Base-by-base conservation (phyloP, 2,888 invertebrate genomes). In the Chydorus sphaericus region DNA sequence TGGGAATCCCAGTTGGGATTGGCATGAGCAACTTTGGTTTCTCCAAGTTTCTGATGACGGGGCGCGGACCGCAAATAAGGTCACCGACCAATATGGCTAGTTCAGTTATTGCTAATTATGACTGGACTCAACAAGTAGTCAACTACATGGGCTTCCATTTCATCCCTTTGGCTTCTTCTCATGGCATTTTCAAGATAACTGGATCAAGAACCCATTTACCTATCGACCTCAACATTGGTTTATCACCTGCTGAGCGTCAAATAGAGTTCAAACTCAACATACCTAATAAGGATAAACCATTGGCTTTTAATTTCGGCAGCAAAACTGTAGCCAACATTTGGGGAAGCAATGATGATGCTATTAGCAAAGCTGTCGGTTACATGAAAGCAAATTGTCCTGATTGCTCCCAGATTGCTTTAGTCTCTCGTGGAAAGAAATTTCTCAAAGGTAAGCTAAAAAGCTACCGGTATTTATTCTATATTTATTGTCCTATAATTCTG, bases 381-480 rank as follows among this genome's bases (percentile, higher is more conserved):
- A 57, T 64, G 30, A 58, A 62, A 53, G 59, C 60, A 37, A 59
- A 62, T 20, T 63, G 63, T 59, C 59, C 61, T 55, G 33, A 36
- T 7, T 62, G 62, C 59, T 56, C 61, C 33, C 36, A 56, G n/a
- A 11, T 48, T 31, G 58, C 60, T n/a, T 36, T 59, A 30, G 61
- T 64, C 53, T 58, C 61, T 57, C 62, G 61, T 58, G 63, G 63
- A 55, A 57, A 60, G 23, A 57, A 60, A 44, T 58, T 50, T 59
- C 62, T 61, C 36, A 48, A 53, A 48, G 54, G 48, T 44, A n/a
- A n/a, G n/a, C n/a, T n/a, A n/a, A n/a, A n/a, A n/a, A n/a, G n/a
- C n/a, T n/a, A n/a, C n/a, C n/a, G n/a, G n/a, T n/a, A n/a, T n/a
- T n/a, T n/a, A n/a, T n/a, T n/a, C n/a, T n/a, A n/a, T n/a, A n/a